Evolutionary conservation across 2,888 invertebrate genomes (phyloP).

Genomic region (Meteorus colon): DNA sequence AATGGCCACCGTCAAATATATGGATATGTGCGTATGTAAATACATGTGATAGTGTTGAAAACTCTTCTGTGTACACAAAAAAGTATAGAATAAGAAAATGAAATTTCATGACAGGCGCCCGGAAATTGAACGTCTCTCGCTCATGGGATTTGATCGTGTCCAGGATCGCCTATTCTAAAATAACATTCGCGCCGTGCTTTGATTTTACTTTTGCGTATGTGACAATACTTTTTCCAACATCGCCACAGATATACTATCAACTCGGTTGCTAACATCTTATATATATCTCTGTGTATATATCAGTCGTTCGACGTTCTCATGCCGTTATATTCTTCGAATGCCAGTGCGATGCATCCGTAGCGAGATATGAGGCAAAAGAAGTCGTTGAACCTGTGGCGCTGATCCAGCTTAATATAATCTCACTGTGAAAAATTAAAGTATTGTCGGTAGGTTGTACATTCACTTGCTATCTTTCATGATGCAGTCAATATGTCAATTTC

Average conservation of each 20-base stretch:
- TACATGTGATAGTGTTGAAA: constrained; percentile 39
- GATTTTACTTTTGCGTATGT: constrained; percentile 9
- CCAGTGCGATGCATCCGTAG: neutral
- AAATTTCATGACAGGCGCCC: constrained; percentile 50
- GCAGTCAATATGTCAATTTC: no score
- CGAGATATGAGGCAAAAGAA: neutral
- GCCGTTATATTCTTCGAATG: neutral
- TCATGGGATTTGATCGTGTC: constrained; percentile 52
- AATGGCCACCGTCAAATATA: neutral
- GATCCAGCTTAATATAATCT: neutral
- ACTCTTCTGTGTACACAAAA: constrained; percentile 31
- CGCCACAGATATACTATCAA: constrained; percentile 2
- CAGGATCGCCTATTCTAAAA: constrained; percentile 52
- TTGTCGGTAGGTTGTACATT: no score
- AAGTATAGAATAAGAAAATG: constrained; percentile 55
- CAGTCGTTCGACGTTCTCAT: neutral
- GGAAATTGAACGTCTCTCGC: constrained; percentile 60
- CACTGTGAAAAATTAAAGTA: neutral
- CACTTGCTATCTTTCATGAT: no score
- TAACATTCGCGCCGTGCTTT: constrained; percentile 35
- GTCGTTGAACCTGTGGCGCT: neutral
- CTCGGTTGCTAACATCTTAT: neutral
- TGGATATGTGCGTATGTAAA: constrained; percentile 21
- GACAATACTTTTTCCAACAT: constrained; percentile 42
- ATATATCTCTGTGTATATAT: neutral